These are phyloP conservation scores for Callorhinus ursinus DNA, from an alignment of 2,113 vertebrate genomes.

Conservation along the genomic window DNA sequence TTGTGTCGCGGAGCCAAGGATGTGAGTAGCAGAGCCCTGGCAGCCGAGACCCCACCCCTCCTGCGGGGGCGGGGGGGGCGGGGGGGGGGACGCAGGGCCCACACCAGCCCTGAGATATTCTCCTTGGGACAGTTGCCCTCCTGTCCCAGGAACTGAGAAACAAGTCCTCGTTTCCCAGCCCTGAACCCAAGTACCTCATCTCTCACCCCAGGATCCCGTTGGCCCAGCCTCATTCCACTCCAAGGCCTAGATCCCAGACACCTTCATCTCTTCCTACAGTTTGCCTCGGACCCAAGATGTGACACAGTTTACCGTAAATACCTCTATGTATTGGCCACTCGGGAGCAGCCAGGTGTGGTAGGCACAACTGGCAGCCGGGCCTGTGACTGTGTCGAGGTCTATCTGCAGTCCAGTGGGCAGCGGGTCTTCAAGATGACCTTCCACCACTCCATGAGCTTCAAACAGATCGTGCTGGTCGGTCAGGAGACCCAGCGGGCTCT, in stretches of 20 bases:
- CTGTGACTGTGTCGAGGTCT: conserved; percentile 86
- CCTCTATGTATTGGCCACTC: conserved; percentile 84
- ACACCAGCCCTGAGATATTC: background rate
- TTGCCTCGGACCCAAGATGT: conserved; percentile 84
- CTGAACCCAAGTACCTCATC: background rate
- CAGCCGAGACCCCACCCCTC: background rate
- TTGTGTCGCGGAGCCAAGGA: conserved; percentile 83
- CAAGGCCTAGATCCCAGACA: background rate
- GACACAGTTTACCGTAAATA: conserved; percentile 83
- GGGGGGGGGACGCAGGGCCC: background rate
- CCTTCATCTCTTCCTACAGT: conserved; percentile 66
- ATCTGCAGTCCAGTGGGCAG: conserved; percentile 82
- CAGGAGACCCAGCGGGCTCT: conserved; percentile 81
- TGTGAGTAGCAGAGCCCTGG: conserved; percentile 66
- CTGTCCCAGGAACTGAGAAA: background rate
- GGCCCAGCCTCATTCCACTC: background rate
- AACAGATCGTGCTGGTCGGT: conserved; percentile 83
- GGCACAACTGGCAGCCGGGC: background rate
- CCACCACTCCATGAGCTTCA: conserved; percentile 85
- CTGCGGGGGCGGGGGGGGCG: background rate
- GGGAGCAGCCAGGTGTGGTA: conserved; percentile 25
- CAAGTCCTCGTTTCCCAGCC: background rate
- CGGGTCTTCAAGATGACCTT: conserved; percentile 86
- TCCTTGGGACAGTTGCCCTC: background rate
- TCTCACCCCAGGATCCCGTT: background rate